phyloP scores from a whole-genome alignment of 2,797 vertebrate species.

The Megaceryle alcyon region DNA sequence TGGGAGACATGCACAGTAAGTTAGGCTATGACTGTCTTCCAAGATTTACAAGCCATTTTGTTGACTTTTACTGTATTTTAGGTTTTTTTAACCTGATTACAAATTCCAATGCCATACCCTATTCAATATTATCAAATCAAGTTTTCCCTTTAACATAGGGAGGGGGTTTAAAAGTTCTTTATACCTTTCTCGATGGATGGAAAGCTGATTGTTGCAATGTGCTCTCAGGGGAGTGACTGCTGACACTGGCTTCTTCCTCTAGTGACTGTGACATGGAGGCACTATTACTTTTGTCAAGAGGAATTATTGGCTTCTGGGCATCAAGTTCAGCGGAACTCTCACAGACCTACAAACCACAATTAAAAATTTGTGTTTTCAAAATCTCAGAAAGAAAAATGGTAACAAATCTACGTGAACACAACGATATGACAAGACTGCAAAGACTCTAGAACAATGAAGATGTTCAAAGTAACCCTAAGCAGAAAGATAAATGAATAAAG shows the following conservation, averaged over 20 bases:
- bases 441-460: background rate
- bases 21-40: background rate
- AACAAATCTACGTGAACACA: background rate
- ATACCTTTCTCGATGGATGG: constrained; percentile 80
- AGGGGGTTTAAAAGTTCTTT: background rate
- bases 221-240: constrained; percentile 50
- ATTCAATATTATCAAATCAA: background rate
- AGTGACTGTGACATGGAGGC: constrained; percentile 50
- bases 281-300: constrained; percentile 59
- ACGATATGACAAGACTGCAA: background rate
- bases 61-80: background rate
- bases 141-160: background rate
- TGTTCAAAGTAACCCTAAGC: background rate
- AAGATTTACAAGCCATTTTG: background rate
- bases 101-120: background rate
- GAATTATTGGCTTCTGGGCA: constrained; percentile 63
- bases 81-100: background rate
- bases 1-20: background rate
- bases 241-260: constrained; percentile 68
- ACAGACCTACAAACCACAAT: constrained; percentile 66
- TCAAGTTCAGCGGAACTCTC: constrained; percentile 71
- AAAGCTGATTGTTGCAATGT: constrained; percentile 62
- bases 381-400: background rate
- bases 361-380: background rate
- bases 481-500: background rate